phyloP scores from a whole-genome alignment of 2,888 invertebrate genomes.

The Atethmia centrago region DNA sequence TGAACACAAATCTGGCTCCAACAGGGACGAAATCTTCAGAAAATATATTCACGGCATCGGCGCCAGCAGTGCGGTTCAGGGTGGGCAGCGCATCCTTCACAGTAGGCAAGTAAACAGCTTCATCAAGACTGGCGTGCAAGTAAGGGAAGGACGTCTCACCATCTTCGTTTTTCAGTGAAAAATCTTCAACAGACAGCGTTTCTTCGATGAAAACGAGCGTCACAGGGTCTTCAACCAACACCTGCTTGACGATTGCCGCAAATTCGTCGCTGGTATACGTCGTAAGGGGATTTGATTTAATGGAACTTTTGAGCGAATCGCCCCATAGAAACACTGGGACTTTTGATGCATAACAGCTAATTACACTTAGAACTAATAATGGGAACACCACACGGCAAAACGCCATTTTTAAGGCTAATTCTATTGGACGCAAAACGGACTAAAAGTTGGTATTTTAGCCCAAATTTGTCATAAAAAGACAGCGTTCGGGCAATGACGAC shows the following conservation, averaged over 20 bases:
- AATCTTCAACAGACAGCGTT: constrained; percentile 91
- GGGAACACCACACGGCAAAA: constrained; percentile 85
- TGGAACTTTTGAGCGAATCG: constrained; percentile 74
- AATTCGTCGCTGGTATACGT: constrained; percentile 80
- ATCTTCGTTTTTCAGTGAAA: constrained; percentile 86
- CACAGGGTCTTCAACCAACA: constrained; percentile 80
- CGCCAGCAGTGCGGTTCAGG: constrained; percentile 87
- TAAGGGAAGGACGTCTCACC: constrained; percentile 82
- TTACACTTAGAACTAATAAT: constrained; percentile 84
- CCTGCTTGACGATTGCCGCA: constrained; percentile 77
- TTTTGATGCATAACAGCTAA: constrained; percentile 79
- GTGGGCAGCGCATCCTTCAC: constrained; percentile 91
- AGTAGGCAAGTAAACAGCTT: constrained; percentile 90
- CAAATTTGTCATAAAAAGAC: constrained; percentile 82
- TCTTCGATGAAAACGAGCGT: constrained; percentile 89
- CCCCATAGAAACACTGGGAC: constrained; percentile 92
- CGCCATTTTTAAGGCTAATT: constrained; percentile 83
- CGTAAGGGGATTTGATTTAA: constrained; percentile 78
- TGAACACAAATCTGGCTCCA: constrained; percentile 88
- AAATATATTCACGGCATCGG: constrained; percentile 80
- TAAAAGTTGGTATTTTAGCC: constrained; percentile 80
- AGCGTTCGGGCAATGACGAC: constrained; percentile 82
- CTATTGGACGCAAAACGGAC: constrained; percentile 82
- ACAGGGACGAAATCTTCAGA: constrained; percentile 78
- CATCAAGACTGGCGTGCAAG: constrained; percentile 77